Conservation (phyloP, 1,140 invertebrate genomes). For the Hycleus cichorii region DNA sequence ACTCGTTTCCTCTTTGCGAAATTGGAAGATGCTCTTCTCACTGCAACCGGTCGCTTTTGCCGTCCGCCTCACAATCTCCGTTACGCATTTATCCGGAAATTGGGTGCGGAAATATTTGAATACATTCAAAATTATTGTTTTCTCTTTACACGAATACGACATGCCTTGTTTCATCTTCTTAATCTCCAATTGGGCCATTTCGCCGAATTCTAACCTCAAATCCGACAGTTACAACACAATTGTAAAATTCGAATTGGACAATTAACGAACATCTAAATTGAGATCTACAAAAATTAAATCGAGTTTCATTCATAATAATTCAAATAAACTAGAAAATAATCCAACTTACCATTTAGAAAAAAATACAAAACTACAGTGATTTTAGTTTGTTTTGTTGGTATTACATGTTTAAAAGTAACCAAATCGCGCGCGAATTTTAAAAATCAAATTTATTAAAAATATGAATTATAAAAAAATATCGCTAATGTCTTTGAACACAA, state of each 20-base stretch:
- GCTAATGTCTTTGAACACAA: no score
- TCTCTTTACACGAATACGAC: slow-evolving; percentile 37
- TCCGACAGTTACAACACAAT: neutral
- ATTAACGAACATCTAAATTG: neutral
- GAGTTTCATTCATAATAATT: neutral
- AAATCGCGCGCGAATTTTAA: neutral
- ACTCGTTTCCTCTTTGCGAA: slow-evolving; percentile 36
- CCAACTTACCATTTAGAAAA: no score
- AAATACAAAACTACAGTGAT: no score
- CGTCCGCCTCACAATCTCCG: slow-evolving; percentile 32
- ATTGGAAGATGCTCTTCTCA: slow-evolving; percentile 38
- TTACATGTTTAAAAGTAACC: no score
- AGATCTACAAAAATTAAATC: neutral
- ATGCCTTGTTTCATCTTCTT: slow-evolving; percentile 39
- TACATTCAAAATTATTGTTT: slow-evolving; percentile 37
- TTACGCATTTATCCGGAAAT: slow-evolving; percentile 34
- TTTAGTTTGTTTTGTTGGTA: no score
- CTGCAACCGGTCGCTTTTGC: slow-evolving; percentile 37
- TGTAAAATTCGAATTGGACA: neutral
- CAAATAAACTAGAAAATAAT: neutral
- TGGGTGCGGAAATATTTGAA: slow-evolving; percentile 35
- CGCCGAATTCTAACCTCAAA: neutral
- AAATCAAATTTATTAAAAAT: neutral
- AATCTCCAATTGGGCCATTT: slow-evolving; percentile 21
- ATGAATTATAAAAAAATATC: neutral